A percentile compares a stretch with the other conserved stretches of the same genome.
Evolutionary conservation across 2,113 vertebrate species (phyloP).

Genomic region (Acrocephalus arundinaceus): DNA sequence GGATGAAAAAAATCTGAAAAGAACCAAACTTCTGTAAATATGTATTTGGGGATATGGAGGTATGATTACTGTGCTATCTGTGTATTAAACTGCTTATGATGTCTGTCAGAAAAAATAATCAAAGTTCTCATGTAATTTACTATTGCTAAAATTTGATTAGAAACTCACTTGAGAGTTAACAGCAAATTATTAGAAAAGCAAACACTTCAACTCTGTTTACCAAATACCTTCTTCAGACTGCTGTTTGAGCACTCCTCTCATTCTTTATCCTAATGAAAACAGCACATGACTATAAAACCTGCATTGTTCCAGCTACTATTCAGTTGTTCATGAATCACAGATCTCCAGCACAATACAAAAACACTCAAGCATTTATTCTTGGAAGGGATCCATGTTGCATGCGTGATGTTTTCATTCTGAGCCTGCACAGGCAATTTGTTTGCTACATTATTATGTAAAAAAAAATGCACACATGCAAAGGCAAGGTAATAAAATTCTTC

Average conservation of each 20-base stretch:
- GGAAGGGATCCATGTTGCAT: not conserved
- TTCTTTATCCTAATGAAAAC: not conserved
- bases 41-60: not conserved
- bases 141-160: not conserved
- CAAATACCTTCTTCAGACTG: not conserved
- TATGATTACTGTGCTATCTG: not conserved
- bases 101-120: not conserved
- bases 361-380: not conserved
- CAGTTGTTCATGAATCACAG: not conserved
- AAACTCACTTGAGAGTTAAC: not conserved
- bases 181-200: not conserved
- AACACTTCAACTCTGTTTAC: not conserved
- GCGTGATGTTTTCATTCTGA: not conserved
- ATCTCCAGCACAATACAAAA: not conserved
- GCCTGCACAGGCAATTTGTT: not conserved
- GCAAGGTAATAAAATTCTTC: not conserved
- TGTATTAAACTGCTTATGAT: not conserved
- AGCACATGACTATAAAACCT: not conserved
- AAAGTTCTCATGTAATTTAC: not conserved
- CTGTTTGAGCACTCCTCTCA: not conserved
- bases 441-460: not conserved
- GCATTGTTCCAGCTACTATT: not conserved
- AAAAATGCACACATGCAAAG: not conserved
- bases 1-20: not conserved
- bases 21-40: not conserved